Evolutionary conservation across 2,113 vertebrate genomes (phyloP), one percentile per base, ranked within the genome.

Genomic region (Dolichallabes microphthalmus): DNA sequence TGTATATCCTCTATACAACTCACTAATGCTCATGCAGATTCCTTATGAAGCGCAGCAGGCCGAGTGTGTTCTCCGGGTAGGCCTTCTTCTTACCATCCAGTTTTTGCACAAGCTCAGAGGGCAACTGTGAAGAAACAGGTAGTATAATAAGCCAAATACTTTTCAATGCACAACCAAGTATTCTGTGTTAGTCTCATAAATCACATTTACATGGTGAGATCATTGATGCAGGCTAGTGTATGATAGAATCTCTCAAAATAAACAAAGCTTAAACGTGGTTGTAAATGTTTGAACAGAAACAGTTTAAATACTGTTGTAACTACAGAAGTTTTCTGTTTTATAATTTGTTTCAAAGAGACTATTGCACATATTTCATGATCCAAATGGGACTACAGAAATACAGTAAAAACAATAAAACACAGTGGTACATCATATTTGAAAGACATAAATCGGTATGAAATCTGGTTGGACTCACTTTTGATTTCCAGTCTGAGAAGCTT

Each of bases 401-500:
- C 17, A 35, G 3, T 35, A 4, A 45, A 45, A 45, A 45, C 7
- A 45, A 45, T 45, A 45, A 45, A 45, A 6, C 39, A 45, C 45
- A 8, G 45, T 8, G 39, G 5, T 0, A 45, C 27, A 68, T 68
- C 64, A 32, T 20, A 71, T 10, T 39, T 14, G 35, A 30, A 9
- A 81, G 1, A 52, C 7, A 3, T 68, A 30, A 66, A 17, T 55
- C 30, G 58, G 10, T 63, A n/a, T 52, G 17, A 57, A 39, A 0
- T 14, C 4, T 77, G 52, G 2, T 53, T 22, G 50, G 15, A 76
- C n/a, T 87, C 11, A 94, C 93, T 88, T 93, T 88, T 1, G 81
- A 12, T 80, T 89, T 94, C 93, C 93, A 94, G 5, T 89, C 19
- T 50, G 39, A 86, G 66, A 91, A 92, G n/a, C 88, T 87, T 85